Evolutionary conservation across 2,888 invertebrate genomes (phyloP), one percentile per base, ranked within the genome.

Genomic region (Rotaria socialis): DNA sequence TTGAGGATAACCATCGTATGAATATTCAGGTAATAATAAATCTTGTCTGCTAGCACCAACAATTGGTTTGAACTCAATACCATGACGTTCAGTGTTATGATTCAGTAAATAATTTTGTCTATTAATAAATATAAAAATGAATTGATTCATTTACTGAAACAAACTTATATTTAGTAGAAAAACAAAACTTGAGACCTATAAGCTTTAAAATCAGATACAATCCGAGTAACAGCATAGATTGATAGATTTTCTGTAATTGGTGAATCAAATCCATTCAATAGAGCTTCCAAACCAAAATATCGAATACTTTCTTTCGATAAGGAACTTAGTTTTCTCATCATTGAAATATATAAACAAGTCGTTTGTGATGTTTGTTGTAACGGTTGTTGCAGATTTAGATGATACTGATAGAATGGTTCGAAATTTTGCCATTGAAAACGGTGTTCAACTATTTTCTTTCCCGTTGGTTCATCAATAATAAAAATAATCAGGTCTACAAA

Each of bases 391-490:
- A 90, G 88, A 86, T 90, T 90, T 86, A 90, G 80, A 87, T 90
- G 90, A 86, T 90, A 90, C 87, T 90, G 90, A 87, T 90, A 90
- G 86, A 90, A 90, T 41, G 90, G 90, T 55, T 89, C 88, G 2
- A 90, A 89, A 86, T 89, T 88, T n/a, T 88, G 56, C 67, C 90
- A 88, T 16, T 90, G 90, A 35, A 90, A 87, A 47, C 88, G 87
- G 87, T 90, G 90, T 86, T 88, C 89, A 47, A 89, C 89, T 55
- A 90, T 87, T 75, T 88, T 87, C 86, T 89, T 88, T 75, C 89
- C 89, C 19, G 88, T 87, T 41, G 88, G 86, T 14, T 88, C 88
- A 87, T 90, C 90, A 43, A 89, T 89, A 58, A 90, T 89, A 35
- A 88, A 87, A 56, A 90, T 67, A n/a, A 89, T 88, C 84, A 90